These are phyloP conservation scores for Eupithecia vulgata DNA, from an alignment of 2,888 invertebrate species.

Conservation along the genomic window DNA sequence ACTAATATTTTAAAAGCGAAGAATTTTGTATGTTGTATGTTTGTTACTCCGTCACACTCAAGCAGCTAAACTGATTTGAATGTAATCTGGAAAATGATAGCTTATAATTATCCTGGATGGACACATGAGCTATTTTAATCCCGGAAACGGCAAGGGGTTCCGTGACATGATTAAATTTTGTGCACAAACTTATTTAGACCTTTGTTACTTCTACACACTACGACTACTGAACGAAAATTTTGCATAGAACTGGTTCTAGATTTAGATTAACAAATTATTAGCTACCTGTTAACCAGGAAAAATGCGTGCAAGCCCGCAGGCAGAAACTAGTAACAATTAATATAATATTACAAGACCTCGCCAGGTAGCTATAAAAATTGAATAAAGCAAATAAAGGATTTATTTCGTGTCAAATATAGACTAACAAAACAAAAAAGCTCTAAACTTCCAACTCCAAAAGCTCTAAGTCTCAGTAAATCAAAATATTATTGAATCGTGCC, in stretches of 20 bases:
- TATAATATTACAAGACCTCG: background rate
- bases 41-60: too few relatives aligned
- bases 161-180: too few relatives aligned
- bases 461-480: background rate
- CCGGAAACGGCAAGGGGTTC: too few relatives aligned
- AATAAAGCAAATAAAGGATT: background rate
- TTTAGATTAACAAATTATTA: too few relatives aligned
- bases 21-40: too few relatives aligned
- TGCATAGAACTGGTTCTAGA: background rate
- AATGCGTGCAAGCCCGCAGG: background rate
- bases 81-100: too few relatives aligned
- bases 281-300: background rate
- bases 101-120: too few relatives aligned
- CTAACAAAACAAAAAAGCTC: background rate
- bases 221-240: background rate
- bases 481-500: conserved; percentile 9
- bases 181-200: too few relatives aligned
- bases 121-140: too few relatives aligned
- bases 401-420: background rate
- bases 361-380: background rate
- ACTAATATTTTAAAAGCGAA: background rate
- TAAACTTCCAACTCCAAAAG: background rate
- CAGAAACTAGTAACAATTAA: too few relatives aligned
- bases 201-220: too few relatives aligned
- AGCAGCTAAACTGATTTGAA: too few relatives aligned